Base-by-base conservation (phyloP, 2,113 vertebrate species). In the Xenotilapia leptura region DNA sequence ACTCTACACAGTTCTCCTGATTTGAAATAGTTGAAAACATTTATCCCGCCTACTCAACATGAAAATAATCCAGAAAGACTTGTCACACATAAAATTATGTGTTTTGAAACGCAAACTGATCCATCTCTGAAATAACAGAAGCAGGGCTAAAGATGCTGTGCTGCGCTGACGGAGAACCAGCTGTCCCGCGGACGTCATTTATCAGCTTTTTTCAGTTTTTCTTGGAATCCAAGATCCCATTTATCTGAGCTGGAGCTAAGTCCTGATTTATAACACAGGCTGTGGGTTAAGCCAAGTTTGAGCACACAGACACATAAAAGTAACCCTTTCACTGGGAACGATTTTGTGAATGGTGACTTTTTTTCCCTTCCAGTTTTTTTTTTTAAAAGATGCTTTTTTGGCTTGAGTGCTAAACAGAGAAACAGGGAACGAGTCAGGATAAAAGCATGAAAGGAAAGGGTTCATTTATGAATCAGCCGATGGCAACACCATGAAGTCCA, bases 181-280 rank as follows among this genome's bases (percentile, higher is more conserved):
- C 23, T 15, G 40, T 83, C 82, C 79, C 40, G 13, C 36, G 38
- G 42, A 86, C 11, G 80, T 80, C 47, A 86, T 86, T 89, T 26
- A 91, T 90, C 86, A 83, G 79, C 8, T 62, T 86, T 51, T 56
- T 53, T 68, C 9, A 10, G 40, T 84, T 90, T 83, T 79, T 70
- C 79, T 85, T 86, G 83, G 86, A 82, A 49, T 31, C 70, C 14
- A 42, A 26, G 68, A 45, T 80, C 75, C 42, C 83, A 86, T 89
- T 90, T 84, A 60, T 79, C 70, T 70, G 54, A 89, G 83, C 23
- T 33, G 79, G 13, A 79, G 83, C 65, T 45, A 51, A 42, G 38
- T 31, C 68, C 28, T 86, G 83, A 89, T 90, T 83, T 80, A 90
- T 75, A 86, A 62, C 9, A 58, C 68, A 83, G 58, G 56, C 73